phyloP scores from a whole-genome alignment of 2,113 vertebrate species.

The Carollia perspicillata region DNA sequence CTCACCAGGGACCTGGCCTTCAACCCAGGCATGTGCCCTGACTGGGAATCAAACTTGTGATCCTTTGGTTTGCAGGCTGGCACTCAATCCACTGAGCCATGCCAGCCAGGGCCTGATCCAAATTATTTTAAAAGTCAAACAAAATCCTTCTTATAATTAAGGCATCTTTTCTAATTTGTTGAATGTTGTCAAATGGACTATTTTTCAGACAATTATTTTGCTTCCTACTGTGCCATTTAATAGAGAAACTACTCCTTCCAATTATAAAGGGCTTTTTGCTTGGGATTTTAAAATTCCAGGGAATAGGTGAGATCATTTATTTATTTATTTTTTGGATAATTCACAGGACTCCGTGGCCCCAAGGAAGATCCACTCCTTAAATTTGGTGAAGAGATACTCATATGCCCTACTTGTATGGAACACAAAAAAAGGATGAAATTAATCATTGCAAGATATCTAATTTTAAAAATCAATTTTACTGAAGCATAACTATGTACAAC shows the following conservation, averaged over 20 bases:
- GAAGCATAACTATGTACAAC: background rate
- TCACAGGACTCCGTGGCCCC: background rate
- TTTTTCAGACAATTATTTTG: background rate
- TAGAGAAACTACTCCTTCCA: background rate
- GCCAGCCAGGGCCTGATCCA: background rate
- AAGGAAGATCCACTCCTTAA: background rate
- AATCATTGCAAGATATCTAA: background rate
- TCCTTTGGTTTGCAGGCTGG: too few relatives aligned
- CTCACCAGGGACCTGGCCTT: too few relatives aligned
- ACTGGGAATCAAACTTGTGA: too few relatives aligned
- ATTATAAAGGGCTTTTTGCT: background rate
- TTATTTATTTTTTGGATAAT: background rate
- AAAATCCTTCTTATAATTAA: background rate
- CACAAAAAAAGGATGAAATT: background rate
- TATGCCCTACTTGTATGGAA: background rate
- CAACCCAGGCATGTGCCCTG: too few relatives aligned
- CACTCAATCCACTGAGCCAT: too few relatives aligned
- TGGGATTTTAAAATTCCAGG: conserved; percentile 2
- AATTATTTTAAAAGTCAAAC: conserved; percentile 16
- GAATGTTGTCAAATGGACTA: background rate
- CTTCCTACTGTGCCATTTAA: background rate
- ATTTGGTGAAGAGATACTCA: background rate
- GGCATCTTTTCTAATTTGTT: background rate
- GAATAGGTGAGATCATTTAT: background rate
- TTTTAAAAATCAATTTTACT: background rate